Percentiles rank a stretch among this genome's conserved stretches.
phyloP scores from a whole-genome alignment of 2,797 vertebrate genomes.

The Champsocephalus esox region DNA sequence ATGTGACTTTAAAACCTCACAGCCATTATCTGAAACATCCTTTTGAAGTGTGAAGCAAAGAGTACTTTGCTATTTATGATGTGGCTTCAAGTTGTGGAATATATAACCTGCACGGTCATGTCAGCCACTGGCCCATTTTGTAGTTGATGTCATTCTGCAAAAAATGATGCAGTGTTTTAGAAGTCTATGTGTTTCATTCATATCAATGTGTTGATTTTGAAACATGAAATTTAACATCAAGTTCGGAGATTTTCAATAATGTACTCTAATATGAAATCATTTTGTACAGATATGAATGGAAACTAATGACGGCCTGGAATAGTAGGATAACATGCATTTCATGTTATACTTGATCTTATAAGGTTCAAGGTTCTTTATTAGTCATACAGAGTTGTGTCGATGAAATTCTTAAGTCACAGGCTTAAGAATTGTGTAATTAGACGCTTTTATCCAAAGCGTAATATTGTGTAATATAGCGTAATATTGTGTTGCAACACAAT shows the following conservation, averaged over 20 bases:
- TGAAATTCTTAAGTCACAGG: too few species aligned
- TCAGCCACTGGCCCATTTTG: not conserved
- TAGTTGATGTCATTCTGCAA: not conserved
- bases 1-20: slow-evolving; percentile 71
- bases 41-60: slow-evolving; percentile 71
- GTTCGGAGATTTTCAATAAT: not conserved
- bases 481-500: too few species aligned
- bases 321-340: not conserved
- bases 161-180: not conserved
- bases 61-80: slow-evolving; percentile 32
- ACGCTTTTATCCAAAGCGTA: too few species aligned
- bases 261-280: not conserved
- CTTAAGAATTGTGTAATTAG: too few species aligned
- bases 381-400: too few species aligned
- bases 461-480: too few species aligned
- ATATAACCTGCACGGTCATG: not conserved
- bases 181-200: not conserved
- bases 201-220: not conserved
- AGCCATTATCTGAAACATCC: slow-evolving; percentile 77
- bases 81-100: not conserved
- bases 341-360: not conserved
- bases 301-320: not conserved
- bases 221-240: not conserved
- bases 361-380: too few species aligned
- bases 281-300: not conserved